A percentile compares a stretch with the other conserved stretches of the same genome.
Conservation (phyloP, 2,797 vertebrate species). For the Mormyrops attenuatus region DNA sequence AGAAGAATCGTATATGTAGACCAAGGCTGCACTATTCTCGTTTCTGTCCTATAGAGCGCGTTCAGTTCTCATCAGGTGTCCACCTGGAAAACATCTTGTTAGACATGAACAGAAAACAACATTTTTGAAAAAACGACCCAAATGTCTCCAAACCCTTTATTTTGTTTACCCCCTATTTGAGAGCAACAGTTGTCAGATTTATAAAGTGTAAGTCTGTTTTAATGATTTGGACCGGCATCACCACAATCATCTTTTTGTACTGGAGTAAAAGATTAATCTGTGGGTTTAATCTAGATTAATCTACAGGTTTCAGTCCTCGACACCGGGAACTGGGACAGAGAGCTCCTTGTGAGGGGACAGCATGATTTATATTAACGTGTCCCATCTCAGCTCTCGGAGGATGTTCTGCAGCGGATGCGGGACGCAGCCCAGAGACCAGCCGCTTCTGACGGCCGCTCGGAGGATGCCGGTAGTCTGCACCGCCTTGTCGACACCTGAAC, state of each 20-base stretch:
- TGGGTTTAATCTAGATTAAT: neutral
- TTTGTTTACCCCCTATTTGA: neutral
- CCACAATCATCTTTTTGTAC: neutral
- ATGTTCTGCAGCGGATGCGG: slow-evolving; percentile 61
- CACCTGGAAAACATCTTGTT: neutral
- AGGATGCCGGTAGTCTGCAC: slow-evolving; percentile 44
- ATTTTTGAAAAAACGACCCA: neutral
- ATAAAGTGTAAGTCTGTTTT: neutral
- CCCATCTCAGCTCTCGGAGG: slow-evolving; percentile 56
- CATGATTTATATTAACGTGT: neutral
- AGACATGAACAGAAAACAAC: neutral
- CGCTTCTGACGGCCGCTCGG: slow-evolving; percentile 35
- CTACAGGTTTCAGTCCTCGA: neutral
- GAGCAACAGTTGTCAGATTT: neutral
- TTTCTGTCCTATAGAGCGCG: neutral
- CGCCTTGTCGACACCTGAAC: neutral
- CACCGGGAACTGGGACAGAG: neutral
- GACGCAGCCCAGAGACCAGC: slow-evolving; percentile 41
- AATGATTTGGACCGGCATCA: neutral
- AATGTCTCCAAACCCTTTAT: neutral
- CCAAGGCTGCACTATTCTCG: neutral
- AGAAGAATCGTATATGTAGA: neutral
- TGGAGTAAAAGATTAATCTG: neutral
- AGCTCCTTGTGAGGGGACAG: neutral
- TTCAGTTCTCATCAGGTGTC: neutral